Conservation (phyloP, 2,113 vertebrate species). For the Puntigrus tetrazona region DNA sequence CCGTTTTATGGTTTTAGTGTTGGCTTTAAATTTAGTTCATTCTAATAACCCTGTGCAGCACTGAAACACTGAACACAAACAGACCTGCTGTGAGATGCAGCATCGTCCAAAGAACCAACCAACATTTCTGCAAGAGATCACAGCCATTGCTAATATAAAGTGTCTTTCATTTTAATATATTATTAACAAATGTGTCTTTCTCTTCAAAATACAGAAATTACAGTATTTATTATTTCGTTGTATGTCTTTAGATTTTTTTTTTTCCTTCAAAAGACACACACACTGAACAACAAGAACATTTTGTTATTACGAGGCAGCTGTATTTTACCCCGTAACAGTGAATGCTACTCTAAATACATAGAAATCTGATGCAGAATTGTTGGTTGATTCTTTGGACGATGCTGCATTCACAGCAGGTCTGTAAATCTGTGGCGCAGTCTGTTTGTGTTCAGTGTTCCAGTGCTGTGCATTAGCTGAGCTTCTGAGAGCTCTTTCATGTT, state of each 20-base stretch:
- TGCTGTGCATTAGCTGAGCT: constrained; percentile 28
- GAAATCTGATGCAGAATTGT: neutral
- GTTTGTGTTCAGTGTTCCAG: constrained; percentile 25
- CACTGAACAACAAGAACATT: no score
- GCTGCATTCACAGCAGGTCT: neutral
- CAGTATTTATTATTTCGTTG: no score
- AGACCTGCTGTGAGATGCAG: neutral
- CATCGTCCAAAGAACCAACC: neutral
- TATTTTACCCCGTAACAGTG: neutral
- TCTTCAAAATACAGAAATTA: no score
- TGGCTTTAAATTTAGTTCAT: neutral
- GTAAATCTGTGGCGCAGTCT: neutral
- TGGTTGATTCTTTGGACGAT: neutral
- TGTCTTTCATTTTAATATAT: no score
- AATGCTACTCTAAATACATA: neutral
- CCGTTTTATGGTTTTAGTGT: neutral
- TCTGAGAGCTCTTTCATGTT: constrained; percentile 33
- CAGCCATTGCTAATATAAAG: no score
- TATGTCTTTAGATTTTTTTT: no score
- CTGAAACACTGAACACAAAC: constrained; percentile 2
- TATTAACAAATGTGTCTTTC: no score
- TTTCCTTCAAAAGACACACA: no score
- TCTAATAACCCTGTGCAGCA: neutral
- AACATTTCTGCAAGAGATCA: neutral
- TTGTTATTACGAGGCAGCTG: neutral